Evolutionary conservation across 2,113 vertebrate genomes (phyloP).

Genomic region (Chrysemys picta): DNA sequence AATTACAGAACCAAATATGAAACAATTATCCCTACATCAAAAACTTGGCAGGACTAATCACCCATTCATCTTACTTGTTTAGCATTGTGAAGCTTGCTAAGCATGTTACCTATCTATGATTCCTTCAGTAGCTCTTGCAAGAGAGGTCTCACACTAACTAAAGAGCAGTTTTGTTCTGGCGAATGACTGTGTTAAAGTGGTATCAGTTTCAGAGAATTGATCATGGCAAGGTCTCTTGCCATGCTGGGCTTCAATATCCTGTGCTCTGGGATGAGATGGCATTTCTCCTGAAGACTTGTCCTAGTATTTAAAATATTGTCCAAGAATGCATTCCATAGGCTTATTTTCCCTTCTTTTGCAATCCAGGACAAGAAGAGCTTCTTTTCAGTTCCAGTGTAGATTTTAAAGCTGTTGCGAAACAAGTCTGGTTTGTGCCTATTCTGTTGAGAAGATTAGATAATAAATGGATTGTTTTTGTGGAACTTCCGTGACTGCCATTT

Average conservation of each 20-base stretch:
- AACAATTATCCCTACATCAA: not conserved
- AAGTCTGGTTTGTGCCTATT: not conserved
- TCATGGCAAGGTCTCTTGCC: not conserved
- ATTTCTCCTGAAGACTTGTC: not conserved
- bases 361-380: not conserved
- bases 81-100: not conserved
- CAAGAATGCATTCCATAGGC: not conserved
- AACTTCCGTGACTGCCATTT: not conserved
- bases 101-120: not conserved
- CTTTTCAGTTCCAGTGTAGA: not conserved
- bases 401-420: not conserved
- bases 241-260: not conserved
- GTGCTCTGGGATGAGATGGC: not conserved
- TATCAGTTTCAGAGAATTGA: not conserved
- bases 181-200: not conserved
- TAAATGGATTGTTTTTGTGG: not conserved
- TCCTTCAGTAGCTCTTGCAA: not conserved
- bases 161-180: not conserved
- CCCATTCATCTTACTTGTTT: not conserved
- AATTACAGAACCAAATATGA: not conserved
- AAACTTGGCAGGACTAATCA: not conserved
- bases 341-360: not conserved
- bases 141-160: not conserved
- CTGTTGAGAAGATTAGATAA: not conserved
- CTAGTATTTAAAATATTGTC: not conserved